phyloP scores from a whole-genome alignment of 1,140 invertebrate species.

The Aphelenchoides besseyi region DNA sequence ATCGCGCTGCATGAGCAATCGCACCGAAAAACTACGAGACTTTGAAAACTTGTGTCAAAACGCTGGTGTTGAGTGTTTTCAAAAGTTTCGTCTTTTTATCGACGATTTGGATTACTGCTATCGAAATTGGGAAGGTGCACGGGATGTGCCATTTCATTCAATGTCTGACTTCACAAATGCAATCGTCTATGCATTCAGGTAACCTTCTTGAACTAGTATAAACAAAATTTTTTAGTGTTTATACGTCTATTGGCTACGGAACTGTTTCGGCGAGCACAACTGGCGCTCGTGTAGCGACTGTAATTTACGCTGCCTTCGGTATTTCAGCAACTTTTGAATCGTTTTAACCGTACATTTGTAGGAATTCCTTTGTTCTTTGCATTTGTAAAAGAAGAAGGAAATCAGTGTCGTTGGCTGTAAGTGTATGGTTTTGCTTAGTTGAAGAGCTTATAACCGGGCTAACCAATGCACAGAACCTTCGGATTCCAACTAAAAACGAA shows the following conservation, averaged over 20 bases:
- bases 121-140: slow-evolving; percentile 44
- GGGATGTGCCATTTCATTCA: slow-evolving; percentile 54
- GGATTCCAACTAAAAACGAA: no score
- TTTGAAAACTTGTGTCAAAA: slow-evolving; percentile 31
- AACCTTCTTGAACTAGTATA: no score
- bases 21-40: slow-evolving; percentile 18
- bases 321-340: slow-evolving; percentile 17
- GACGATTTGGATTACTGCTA: slow-evolving; percentile 49
- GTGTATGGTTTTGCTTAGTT: no score
- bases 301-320: slow-evolving; percentile 55
- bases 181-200: slow-evolving; percentile 55
- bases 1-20: slow-evolving; percentile 37
- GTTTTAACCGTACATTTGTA: slow-evolving; percentile 2
- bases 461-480: no score
- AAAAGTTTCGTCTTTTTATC: slow-evolving; percentile 39
- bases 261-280: slow-evolving; percentile 52
- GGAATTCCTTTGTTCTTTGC: slow-evolving; percentile 61
- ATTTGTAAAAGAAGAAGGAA: slow-evolving; percentile 60
- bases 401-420: slow-evolving; percentile 49
- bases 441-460: no score
- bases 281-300: slow-evolving; percentile 49
- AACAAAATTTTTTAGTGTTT: slow-evolving; percentile 61
- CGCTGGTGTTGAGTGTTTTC: slow-evolving; percentile 44
- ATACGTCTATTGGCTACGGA: slow-evolving; percentile 61
- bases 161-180: slow-evolving; percentile 61